phyloP scores from a whole-genome alignment of 2,888 invertebrate genomes.

The Choreutis nemorana region DNA sequence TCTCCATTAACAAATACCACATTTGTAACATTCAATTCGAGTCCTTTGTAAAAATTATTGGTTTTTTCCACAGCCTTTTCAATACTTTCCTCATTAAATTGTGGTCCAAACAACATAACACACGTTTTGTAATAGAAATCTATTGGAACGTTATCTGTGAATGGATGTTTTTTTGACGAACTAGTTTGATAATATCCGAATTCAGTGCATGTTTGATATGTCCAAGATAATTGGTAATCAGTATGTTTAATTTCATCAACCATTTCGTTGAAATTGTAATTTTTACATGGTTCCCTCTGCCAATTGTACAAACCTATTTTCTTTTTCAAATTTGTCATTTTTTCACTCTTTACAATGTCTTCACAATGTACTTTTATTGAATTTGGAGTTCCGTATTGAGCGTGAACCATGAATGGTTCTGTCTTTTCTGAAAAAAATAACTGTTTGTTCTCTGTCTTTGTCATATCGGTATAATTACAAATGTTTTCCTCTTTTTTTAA shows the following conservation, averaged over 20 bases:
- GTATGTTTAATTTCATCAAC: slow-evolving; percentile 22
- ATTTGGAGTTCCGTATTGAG: slow-evolving; percentile 35
- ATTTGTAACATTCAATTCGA: slow-evolving; percentile 51
- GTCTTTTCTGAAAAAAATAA: slow-evolving; percentile 30
- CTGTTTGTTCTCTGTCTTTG: slow-evolving; percentile 29
- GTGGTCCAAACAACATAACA: slow-evolving; percentile 39
- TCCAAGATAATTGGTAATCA: slow-evolving; percentile 58
- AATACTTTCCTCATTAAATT: slow-evolving; percentile 34
- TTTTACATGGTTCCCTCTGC: slow-evolving; percentile 23
- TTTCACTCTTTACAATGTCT: slow-evolving; percentile 13
- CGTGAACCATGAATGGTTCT: slow-evolving; percentile 25
- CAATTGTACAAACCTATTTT: slow-evolving; percentile 18
- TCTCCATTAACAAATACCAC: slow-evolving; percentile 69
- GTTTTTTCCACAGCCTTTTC: slow-evolving; percentile 36
- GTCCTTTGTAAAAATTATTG: slow-evolving; percentile 57
- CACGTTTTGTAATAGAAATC: slow-evolving; percentile 47
- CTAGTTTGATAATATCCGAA: slow-evolving; percentile 78
- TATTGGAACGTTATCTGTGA: slow-evolving; percentile 52
- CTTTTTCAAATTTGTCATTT: slow-evolving; percentile 14
- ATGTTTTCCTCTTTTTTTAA: slow-evolving; percentile 41
- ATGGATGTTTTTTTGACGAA: slow-evolving; percentile 63
- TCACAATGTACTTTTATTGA: slow-evolving; percentile 29
- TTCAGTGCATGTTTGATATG: slow-evolving; percentile 80
- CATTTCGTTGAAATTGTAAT: slow-evolving; percentile 33
- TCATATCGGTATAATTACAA: slow-evolving; percentile 34